phyloP scores from a whole-genome alignment of 2,113 vertebrate genomes.

The Solenodon paradoxus region DNA sequence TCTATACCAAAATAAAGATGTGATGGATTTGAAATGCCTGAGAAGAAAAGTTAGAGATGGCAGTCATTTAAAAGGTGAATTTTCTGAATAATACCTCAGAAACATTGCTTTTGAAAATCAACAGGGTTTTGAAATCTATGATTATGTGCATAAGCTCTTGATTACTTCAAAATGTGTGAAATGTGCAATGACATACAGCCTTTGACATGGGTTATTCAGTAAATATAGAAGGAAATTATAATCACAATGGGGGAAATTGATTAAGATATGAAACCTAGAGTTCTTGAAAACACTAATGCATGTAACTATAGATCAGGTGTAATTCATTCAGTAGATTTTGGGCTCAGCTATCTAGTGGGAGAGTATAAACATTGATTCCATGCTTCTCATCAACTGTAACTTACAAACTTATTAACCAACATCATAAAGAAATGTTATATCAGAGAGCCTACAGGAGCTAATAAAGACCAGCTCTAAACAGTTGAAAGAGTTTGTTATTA shows the following conservation, averaged over 20 bases:
- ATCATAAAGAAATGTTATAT: neutral
- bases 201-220: neutral
- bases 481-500: neutral
- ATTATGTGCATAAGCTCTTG: neutral
- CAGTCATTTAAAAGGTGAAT: neutral
- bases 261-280: neutral
- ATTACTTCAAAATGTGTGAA: neutral
- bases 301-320: neutral
- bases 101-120: constrained; percentile 22
- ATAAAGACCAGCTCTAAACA: neutral
- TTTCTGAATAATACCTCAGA: neutral
- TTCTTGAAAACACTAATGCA: neutral
- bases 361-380: neutral
- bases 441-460: neutral
- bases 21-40: neutral
- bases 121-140: neutral
- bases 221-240: neutral
- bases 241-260: neutral
- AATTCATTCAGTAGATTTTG: neutral
- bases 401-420: neutral
- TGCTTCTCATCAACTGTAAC: neutral
- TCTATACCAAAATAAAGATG: neutral
- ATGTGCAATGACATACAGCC: neutral
- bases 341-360: neutral
- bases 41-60: neutral